These are phyloP conservation scores for Bombus superbus DNA, from an alignment of 1,140 invertebrate genomes.

Conservation along the genomic window DNA sequence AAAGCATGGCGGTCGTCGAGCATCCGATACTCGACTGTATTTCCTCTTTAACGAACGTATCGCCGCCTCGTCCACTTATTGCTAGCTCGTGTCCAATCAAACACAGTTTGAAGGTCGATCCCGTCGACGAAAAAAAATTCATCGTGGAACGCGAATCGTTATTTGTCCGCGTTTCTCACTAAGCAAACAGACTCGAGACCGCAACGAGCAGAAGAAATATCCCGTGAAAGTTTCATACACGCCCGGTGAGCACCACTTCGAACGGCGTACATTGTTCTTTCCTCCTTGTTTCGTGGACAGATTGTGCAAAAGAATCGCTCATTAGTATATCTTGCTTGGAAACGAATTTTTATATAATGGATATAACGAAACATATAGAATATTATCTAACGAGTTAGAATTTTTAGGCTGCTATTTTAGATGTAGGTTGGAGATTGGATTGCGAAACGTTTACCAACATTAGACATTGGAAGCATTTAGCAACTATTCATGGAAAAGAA, in stretches of 20 bases:
- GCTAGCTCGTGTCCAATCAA: neutral
- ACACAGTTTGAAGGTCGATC: neutral
- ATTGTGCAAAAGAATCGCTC: neutral
- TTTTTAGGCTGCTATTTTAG: neutral
- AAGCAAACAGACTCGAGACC: constrained; percentile 23
- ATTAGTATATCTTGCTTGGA: neutral
- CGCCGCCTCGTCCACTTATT: neutral
- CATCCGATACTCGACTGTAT: neutral
- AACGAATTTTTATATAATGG: neutral
- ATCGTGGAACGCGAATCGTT: neutral
- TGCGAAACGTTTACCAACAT: too few species aligned
- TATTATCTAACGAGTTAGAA: neutral
- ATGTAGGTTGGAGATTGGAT: neutral
- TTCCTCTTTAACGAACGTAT: neutral
- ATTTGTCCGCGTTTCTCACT: constrained; percentile 24
- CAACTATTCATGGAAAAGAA: too few species aligned
- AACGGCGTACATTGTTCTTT: neutral
- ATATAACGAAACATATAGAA: neutral
- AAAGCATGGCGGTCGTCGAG: constrained; percentile 59
- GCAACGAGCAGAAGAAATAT: constrained; percentile 4
- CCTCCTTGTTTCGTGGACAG: neutral
- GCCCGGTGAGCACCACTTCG: neutral
- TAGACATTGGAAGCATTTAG: too few species aligned
- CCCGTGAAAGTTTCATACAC: constrained; percentile 13
- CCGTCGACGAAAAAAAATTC: neutral